Evolutionary conservation across 1,140 invertebrate species (phyloP).

Genomic region (Heliconius hewitsoni): DNA sequence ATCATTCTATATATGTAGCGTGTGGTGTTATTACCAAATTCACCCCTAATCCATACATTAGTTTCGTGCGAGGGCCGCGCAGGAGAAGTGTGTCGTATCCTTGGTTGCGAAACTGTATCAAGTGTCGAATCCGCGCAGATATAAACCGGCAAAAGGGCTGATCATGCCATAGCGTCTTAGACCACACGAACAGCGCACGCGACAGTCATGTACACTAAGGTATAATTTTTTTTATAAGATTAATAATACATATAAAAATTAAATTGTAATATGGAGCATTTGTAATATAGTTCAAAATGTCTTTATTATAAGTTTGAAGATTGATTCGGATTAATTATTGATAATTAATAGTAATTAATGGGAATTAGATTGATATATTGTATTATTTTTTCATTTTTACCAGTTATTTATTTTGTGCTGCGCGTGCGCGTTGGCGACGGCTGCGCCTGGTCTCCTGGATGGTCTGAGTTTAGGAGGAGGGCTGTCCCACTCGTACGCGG

Average conservation of each 20-base stretch:
- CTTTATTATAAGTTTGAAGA: no score
- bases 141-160: constrained; percentile 52
- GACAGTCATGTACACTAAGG: constrained; percentile 74
- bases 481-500: constrained; percentile 44
- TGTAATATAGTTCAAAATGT: no score
- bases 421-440: constrained; percentile 63
- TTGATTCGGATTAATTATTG: no score
- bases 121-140: constrained; percentile 51
- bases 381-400: not conserved
- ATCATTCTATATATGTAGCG: constrained; percentile 34
- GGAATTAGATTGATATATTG: not conserved
- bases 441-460: constrained; percentile 60
- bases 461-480: constrained; percentile 38
- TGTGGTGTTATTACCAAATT: constrained; percentile 42
- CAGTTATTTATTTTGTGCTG: constrained; percentile 71
- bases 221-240: constrained; percentile 39
- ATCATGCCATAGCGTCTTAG: constrained; percentile 56
- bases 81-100: constrained; percentile 49
- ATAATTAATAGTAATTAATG: no score
- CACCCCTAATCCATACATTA: constrained; percentile 53
- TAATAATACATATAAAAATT: not conserved
- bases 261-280: no score
- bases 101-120: constrained; percentile 76
- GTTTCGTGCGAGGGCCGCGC: constrained; percentile 47
- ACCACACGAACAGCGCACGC: constrained; percentile 54